Evolutionary conservation across 37 sponge, comb jelly and placozoan genomes (phyloP), one percentile per base, ranked within the genome.

Genomic region (Theonella swinhoei): DNA sequence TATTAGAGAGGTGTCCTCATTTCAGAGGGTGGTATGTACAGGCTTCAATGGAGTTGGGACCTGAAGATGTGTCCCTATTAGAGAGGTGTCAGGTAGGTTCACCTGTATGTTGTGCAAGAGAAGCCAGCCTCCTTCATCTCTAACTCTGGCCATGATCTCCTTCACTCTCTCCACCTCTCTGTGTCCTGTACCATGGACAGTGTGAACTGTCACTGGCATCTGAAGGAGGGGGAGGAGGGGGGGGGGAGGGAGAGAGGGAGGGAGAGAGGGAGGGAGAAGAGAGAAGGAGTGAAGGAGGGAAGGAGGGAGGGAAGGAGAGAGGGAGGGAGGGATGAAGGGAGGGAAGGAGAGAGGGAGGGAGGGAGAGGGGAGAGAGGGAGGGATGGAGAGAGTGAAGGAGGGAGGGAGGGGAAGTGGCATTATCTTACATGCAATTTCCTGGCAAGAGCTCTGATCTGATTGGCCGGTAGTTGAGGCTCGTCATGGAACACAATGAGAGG

Each of bases 71-170:
- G 54, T 47, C 54, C 54, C 54, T 47, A 47, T n/a, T n/a, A n/a
- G n/a, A n/a, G n/a, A n/a, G n/a, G n/a, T n/a, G n/a, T n/a, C n/a
- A n/a, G n/a, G n/a, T n/a, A n/a, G 54, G 54, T 7, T 47, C 11
- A 47, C 54, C 38, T 85, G 93, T 22, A 85, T 83, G 63, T 88
- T 80, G 81, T 92, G 84, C 8, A 94, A 76, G 11, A 91, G 78
- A 4, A 94, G 24, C 95, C 95, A 94, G 34, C 70, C 61, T 3
- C 89, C 89, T 66, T 89, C 34, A 7, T 60, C 17, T 23, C 47
- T 42, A 8, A 80, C 70, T 3, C 3, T 0, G 60, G 76, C 41
- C 62, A 85, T 8, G 30, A 32, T 4, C 17, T 70, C 20, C 35
- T 1, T 25, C 34, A 73, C 70, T 4, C 40, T 5, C 7, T 77